phyloP scores from a whole-genome alignment of 2,113 vertebrate species.

The Cygnus atratus region DNA sequence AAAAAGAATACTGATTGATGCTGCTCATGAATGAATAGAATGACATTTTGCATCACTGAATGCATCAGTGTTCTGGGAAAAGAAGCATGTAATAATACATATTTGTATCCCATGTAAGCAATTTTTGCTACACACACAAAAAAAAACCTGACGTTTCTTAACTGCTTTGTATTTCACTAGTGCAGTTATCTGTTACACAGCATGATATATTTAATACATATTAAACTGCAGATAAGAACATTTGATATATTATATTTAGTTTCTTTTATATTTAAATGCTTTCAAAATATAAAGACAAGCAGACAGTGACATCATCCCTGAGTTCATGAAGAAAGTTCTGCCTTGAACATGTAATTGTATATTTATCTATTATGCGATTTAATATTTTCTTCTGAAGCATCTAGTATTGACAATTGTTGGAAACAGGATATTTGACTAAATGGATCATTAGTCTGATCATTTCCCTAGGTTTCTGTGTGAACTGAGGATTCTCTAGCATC shows the following conservation, averaged over 20 bases:
- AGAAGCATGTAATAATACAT: not conserved
- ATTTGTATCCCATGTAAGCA: not conserved
- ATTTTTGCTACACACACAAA: not conserved
- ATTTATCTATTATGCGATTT: not conserved
- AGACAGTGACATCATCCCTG: not conserved
- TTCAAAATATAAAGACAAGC: not conserved
- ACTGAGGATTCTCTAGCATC: not conserved
- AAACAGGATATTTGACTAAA: not conserved
- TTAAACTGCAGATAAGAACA: not conserved
- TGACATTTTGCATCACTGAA: not conserved
- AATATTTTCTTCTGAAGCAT: not conserved
- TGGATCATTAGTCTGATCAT: slow-evolving; percentile 6
- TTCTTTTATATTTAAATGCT: not conserved
- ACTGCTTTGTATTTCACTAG: not conserved
- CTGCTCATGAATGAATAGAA: not conserved
- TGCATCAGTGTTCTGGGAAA: not conserved
- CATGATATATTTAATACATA: not conserved
- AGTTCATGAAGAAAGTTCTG: not conserved
- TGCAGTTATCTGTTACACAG: not conserved
- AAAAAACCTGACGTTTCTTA: not conserved
- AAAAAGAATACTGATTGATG: not conserved
- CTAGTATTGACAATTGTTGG: not conserved
- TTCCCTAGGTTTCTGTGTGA: not conserved
- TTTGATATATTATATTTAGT: not conserved
- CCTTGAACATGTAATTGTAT: not conserved